Base-by-base conservation (phyloP, 2,888 invertebrate genomes). In the Agriopis aurantiaria region DNA sequence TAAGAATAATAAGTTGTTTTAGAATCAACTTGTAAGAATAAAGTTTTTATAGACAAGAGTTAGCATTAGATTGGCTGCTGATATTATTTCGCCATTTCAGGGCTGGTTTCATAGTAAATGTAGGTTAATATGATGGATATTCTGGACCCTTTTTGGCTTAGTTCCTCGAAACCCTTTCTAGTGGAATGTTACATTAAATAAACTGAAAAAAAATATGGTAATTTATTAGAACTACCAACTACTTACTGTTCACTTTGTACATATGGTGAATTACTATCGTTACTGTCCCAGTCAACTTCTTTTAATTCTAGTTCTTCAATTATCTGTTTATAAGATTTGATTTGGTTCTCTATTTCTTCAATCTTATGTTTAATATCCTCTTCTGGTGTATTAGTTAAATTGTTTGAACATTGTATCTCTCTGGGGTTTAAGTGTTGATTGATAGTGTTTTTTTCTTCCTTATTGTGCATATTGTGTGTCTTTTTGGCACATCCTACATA, bases 241-340 rank as follows among this genome's bases (percentile, higher is more conserved):
- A 73, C 75, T 73, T 73, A 76, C 75, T 7, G 5, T 66, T 76
- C 69, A 53, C 65, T 41, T 17, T 45, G 0, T 1, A 73, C 0
- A 46, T 76, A 76, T 8, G 73, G 73, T 0, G 76, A 74, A 0
- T 3, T 1, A 0, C 0, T 0, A 43, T 40, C 8, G 43, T 67
- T 64, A 3, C 7, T n/a, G 0, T 53, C 10, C 62, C 53, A 53
- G 53, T 62, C 46, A n/a, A 76, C 74, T 64, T 76, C 76, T 12
- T 43, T 45, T 53, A 63, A 45, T 8, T 76, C 76, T 8, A 74
- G 46, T 4, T 17, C 8, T 46, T 67, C 46, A 45, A 76, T 59
- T 0, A 14, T 0, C 4, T 49, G 8, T 12, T 62, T 67, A 43
- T 53, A 64, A 0, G 0, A 0, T 45, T 59, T 65, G n/a, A 75